phyloP scores from a whole-genome alignment of 2,888 invertebrate species.

The Papilio protenor region DNA sequence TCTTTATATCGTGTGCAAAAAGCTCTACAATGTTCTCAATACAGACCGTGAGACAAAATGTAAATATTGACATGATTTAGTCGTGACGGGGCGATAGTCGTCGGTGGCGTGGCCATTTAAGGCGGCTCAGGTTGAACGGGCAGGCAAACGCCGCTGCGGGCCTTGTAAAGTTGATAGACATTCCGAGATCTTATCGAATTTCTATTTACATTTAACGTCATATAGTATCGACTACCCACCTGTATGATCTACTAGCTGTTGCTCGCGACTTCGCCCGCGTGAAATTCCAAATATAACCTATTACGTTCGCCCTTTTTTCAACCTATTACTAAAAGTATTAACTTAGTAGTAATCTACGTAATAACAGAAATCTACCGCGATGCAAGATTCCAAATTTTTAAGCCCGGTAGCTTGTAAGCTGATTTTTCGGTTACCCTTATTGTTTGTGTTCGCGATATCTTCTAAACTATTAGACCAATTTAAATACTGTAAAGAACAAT shows the following conservation, averaged over 20 bases:
- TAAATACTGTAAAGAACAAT: no score
- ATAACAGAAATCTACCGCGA: no score
- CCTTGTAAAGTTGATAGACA: conserved; percentile 61
- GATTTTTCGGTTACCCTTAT: no score
- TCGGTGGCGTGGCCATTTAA: conserved; percentile 71
- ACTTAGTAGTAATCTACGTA: no score
- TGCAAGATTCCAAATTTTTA: no score
- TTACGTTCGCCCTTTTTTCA: no score
- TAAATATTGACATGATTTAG: conserved; percentile 73
- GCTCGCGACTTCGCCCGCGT: no score
- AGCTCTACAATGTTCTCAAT: conserved; percentile 28
- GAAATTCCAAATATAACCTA: no score
- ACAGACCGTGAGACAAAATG: conserved; percentile 58
- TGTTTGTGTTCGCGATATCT: no score
- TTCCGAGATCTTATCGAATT: conserved; percentile 45
- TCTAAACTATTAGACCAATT: no score
- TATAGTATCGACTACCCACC: conserved; percentile 31
- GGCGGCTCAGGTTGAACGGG: conserved; percentile 65
- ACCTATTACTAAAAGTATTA: no score
- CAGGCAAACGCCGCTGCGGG: conserved; percentile 56
- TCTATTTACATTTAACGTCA: conserved; percentile 45
- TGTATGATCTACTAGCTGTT: conserved; percentile 5
- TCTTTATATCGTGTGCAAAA: conserved; percentile 50
- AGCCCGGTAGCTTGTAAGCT: no score
- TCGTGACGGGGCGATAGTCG: conserved; percentile 62